Evolutionary conservation across 2,888 invertebrate species (phyloP).

Genomic region (Scaptodrosophila latifasciaeformis): DNA sequence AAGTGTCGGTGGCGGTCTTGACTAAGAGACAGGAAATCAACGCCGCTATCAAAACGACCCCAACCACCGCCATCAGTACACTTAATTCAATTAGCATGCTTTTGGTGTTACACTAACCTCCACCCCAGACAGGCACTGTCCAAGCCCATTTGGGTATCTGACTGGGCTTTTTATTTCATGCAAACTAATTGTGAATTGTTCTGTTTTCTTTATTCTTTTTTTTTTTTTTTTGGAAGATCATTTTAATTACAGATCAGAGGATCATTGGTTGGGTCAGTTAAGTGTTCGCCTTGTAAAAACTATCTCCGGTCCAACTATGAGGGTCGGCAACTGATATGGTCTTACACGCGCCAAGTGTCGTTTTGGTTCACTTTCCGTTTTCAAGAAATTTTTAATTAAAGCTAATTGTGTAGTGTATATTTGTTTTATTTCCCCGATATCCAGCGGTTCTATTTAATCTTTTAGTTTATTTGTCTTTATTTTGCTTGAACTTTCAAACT

Average conservation of each 20-base stretch:
- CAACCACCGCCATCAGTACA: slow-evolving; percentile 23
- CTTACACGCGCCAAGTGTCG: slow-evolving; percentile 62
- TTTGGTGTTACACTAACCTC: slow-evolving; percentile 52
- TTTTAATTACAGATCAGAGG: slow-evolving; percentile 60
- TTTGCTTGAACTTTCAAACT: slow-evolving; percentile 45
- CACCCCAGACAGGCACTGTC: slow-evolving; percentile 40
- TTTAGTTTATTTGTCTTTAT: slow-evolving; percentile 42
- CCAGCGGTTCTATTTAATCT: slow-evolving; percentile 13
- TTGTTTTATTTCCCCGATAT: too few relatives aligned
- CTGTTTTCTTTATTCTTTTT: slow-evolving; percentile 31
- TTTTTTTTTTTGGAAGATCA: slow-evolving; percentile 49
- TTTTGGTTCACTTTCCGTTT: slow-evolving; percentile 57
- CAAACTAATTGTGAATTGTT: slow-evolving; percentile 64
- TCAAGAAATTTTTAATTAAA: slow-evolving; percentile 56
- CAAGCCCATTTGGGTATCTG: not conserved
- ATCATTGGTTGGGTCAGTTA: too few relatives aligned
- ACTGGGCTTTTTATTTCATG: slow-evolving; percentile 49
- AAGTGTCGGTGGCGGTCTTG: slow-evolving; percentile 28
- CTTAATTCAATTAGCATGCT: slow-evolving; percentile 60
- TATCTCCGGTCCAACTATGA: slow-evolving; percentile 32
- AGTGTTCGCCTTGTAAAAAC: slow-evolving; percentile 36
- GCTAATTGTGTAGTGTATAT: slow-evolving; percentile 49
- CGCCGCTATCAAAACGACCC: slow-evolving; percentile 41
- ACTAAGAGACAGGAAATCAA: slow-evolving; percentile 61
- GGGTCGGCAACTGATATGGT: slow-evolving; percentile 44